These are phyloP conservation scores for Eupithecia inturbata DNA, from an alignment of 2,888 invertebrate species.

Conservation along the genomic window DNA sequence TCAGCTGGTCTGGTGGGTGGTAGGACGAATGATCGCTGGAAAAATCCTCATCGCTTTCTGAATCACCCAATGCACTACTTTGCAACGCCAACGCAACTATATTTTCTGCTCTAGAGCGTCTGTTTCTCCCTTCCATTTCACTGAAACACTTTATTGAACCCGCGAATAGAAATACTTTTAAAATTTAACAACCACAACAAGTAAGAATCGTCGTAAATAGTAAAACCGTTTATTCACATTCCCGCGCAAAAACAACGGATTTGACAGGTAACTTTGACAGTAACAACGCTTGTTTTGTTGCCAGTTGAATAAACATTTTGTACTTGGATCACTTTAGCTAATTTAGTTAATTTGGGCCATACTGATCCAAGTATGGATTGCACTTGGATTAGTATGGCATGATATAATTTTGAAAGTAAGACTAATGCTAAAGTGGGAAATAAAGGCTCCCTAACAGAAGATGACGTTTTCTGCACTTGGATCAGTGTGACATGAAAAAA, in stretches of 20 bases:
- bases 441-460: slow-evolving; percentile 6
- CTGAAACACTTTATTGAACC: no score
- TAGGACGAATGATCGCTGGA: slow-evolving; percentile 8
- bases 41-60: no score
- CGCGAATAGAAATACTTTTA: no score
- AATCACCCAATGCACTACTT: no score
- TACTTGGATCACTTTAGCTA: slow-evolving; percentile 11
- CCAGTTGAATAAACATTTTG: slow-evolving; percentile 4
- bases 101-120: no score
- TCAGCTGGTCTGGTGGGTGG: slow-evolving; percentile 18
- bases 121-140: no score
- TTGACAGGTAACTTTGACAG: slow-evolving; percentile 4
- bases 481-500: not conserved
- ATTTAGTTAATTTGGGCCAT: no score
- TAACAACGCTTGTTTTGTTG: slow-evolving; percentile 13
- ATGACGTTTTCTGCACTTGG: slow-evolving; percentile 11
- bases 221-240: no score
- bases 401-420: slow-evolving; percentile 13
- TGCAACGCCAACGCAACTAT: no score
- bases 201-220: no score
- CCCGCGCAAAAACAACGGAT: no score
- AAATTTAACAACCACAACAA: no score
- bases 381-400: slow-evolving; percentile 13
- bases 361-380: slow-evolving; percentile 3
- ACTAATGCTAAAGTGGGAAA: slow-evolving; percentile 11